These are phyloP conservation scores for Rhyacophila evoluta DNA, from an alignment of 2,888 invertebrate species.

Conservation along the genomic window DNA sequence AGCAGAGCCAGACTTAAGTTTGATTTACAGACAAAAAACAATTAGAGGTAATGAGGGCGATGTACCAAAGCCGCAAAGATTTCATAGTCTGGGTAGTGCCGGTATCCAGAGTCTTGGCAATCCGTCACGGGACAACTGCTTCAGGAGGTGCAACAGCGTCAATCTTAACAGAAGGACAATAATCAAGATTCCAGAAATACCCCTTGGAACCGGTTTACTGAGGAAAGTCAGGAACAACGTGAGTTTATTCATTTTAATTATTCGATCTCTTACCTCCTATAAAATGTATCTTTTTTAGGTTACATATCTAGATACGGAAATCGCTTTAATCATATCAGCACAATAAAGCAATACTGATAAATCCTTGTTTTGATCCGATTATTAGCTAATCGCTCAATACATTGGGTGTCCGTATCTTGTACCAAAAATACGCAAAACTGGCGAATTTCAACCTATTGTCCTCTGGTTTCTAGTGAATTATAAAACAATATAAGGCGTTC, in stretches of 20 bases:
- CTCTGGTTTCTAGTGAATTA: no score
- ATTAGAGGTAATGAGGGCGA: neutral
- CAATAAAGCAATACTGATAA: no score
- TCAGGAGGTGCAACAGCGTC: constrained; percentile 41
- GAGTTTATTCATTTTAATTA: constrained; percentile 33
- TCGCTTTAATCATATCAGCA: no score
- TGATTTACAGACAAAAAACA: neutral
- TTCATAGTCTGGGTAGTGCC: neutral
- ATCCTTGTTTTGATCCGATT: no score
- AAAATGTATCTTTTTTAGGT: no score
- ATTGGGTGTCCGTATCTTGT: no score
- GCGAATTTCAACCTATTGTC: no score
- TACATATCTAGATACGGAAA: no score
- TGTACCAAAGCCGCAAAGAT: neutral
- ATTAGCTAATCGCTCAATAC: no score
- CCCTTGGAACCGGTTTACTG: constrained; percentile 46
- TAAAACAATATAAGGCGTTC: no score
- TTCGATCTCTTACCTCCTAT: no score
- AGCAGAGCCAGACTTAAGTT: neutral
- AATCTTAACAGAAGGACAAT: constrained; percentile 30
- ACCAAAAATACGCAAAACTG: no score
- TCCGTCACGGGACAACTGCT: constrained; percentile 21
- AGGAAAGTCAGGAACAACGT: constrained; percentile 46
- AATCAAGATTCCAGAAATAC: constrained; percentile 47
- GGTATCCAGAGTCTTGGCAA: neutral